These are phyloP conservation scores for Pseudorasbora parva DNA, from an alignment of 2,113 vertebrate genomes.

Conservation along the genomic window DNA sequence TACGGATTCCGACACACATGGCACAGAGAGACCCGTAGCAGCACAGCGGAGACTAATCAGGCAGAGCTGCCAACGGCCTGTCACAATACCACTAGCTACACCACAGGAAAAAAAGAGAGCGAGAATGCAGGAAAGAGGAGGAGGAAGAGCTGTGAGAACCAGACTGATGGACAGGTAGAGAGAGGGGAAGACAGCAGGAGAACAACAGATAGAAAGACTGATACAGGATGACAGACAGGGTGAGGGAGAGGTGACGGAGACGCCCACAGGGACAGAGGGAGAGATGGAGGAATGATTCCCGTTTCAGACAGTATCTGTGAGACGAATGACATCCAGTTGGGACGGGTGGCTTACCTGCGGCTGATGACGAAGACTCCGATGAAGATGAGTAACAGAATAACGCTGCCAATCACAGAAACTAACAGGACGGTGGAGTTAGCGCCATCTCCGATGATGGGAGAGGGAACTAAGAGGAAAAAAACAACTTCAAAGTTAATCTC, in stretches of 20 bases:
- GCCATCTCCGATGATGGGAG: constrained; percentile 94
- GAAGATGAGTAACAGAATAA: constrained; percentile 93
- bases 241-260: constrained; percentile 42
- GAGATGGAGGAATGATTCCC: background rate
- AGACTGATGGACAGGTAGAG: constrained; percentile 46
- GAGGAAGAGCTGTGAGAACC: constrained; percentile 15
- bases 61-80: constrained; percentile 41
- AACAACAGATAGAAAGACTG: constrained; percentile 39
- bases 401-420: constrained; percentile 91
- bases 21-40: constrained; percentile 8
- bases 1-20: constrained; percentile 29
- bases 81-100: constrained; percentile 48
- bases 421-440: constrained; percentile 93
- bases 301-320: constrained; percentile 12
- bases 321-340: background rate
- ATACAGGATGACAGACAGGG: constrained; percentile 31
- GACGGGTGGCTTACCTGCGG: constrained; percentile 83
- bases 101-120: constrained; percentile 31
- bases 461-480: constrained; percentile 83
- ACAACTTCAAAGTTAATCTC: constrained; percentile 33
- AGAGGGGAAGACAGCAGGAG: constrained; percentile 24
- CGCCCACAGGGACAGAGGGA: constrained; percentile 18
- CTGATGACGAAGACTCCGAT: constrained; percentile 94
- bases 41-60: constrained; percentile 49
- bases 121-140: constrained; percentile 6